Evolutionary conservation across 2,113 vertebrate species (phyloP).

Genomic region (Dissostichus mawsoni): DNA sequence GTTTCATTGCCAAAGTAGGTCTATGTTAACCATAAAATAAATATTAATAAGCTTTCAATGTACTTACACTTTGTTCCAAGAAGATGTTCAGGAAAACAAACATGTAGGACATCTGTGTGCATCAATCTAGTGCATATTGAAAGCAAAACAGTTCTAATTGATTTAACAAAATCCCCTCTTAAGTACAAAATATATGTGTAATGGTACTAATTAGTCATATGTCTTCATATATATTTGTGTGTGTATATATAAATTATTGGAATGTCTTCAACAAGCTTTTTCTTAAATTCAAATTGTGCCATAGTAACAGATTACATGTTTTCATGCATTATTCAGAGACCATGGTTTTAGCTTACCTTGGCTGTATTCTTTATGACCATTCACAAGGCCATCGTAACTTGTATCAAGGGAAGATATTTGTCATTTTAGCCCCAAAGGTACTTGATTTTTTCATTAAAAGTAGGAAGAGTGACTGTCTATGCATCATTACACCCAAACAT

Average conservation of each 20-base stretch:
- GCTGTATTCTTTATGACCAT: background rate
- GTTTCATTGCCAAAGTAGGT: background rate
- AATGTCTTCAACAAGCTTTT: background rate
- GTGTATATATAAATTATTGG: background rate
- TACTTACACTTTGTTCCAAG: background rate
- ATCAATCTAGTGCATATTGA: background rate
- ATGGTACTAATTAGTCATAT: background rate
- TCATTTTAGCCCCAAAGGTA: no score
- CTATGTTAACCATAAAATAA: background rate
- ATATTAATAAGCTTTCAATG: background rate
- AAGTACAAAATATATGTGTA: background rate
- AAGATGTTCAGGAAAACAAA: background rate
- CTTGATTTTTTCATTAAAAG: background rate
- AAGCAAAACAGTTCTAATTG: background rate
- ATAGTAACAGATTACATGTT: no score
- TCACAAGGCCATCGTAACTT: background rate
- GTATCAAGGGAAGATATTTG: background rate
- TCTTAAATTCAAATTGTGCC: background rate
- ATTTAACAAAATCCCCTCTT: no score
- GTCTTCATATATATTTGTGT: background rate
- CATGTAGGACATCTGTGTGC: background rate
- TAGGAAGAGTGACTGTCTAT: background rate
- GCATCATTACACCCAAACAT: background rate
- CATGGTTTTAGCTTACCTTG: slow-evolving; percentile 13
- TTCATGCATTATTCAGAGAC: background rate